A percentile compares a stretch with the other conserved stretches of the same genome.
phyloP scores from a whole-genome alignment of 2,888 invertebrate species.

The Meandrusa payeni region DNA sequence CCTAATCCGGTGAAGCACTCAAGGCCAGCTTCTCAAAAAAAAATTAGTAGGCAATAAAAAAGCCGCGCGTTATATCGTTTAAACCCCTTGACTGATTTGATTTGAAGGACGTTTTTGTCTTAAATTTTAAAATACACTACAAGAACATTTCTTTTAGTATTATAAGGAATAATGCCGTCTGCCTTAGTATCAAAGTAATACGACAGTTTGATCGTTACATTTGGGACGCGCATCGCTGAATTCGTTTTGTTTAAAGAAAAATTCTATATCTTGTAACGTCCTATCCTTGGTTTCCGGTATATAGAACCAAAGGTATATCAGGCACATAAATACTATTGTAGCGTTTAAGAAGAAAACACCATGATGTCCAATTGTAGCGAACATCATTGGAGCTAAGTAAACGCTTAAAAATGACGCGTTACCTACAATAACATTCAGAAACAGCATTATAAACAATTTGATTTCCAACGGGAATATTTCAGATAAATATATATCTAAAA shows the following conservation, averaged over 20 bases:
- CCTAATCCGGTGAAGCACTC: too few species aligned
- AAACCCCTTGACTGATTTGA: too few species aligned
- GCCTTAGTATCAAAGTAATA: slow-evolving; percentile 1
- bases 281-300: slow-evolving; percentile 33
- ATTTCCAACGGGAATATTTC: slow-evolving; percentile 33
- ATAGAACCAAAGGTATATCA: slow-evolving; percentile 29
- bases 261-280: slow-evolving; percentile 36
- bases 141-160: too few species aligned
- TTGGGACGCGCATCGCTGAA: slow-evolving; percentile 5
- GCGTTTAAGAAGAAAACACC: slow-evolving; percentile 30
- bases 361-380: slow-evolving; percentile 27
- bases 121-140: too few species aligned
- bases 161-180: too few species aligned
- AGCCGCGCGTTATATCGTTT: too few species aligned
- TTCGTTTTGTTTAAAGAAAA: slow-evolving; percentile 32
- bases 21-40: too few species aligned
- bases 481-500: slow-evolving; percentile 28
- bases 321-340: slow-evolving; percentile 23
- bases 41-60: too few species aligned
- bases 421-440: slow-evolving; percentile 25
- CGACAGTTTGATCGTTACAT: background rate
- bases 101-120: too few species aligned
- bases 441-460: slow-evolving; percentile 26
- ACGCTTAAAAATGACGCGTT: slow-evolving; percentile 26
- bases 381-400: slow-evolving; percentile 26